Conservation (phyloP, 1,140 invertebrate genomes). For the Pseudomyrmex concolor region DNA sequence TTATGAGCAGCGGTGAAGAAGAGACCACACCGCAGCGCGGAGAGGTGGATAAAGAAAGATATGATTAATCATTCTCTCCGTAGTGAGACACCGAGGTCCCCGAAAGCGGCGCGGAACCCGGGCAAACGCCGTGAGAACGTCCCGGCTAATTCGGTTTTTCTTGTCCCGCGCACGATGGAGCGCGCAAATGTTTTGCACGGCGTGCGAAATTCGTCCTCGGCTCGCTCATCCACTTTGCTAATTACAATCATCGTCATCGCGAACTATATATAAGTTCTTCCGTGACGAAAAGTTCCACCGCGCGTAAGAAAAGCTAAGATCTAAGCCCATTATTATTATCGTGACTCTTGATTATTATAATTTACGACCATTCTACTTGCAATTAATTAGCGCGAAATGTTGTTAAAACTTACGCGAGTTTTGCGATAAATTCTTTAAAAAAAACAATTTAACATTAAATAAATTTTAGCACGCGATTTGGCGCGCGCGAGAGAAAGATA, state of each 20-base stretch:
- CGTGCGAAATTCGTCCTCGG: constrained; percentile 18
- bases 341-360: too few relatives aligned
- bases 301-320: not conserved
- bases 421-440: too few relatives aligned
- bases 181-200: constrained; percentile 39
- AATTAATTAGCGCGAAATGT: too few relatives aligned
- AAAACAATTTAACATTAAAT: not conserved
- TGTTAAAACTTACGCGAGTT: too few relatives aligned
- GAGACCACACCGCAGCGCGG: not conserved
- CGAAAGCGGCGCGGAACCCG: not conserved
- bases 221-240: constrained; percentile 48
- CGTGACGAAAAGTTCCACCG: not conserved
- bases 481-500: not conserved
- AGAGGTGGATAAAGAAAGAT: constrained; percentile 47
- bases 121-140: constrained; percentile 39
- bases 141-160: constrained; percentile 54
- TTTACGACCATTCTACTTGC: too few relatives aligned
- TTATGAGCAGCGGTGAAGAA: constrained; percentile 33
- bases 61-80: constrained; percentile 58
- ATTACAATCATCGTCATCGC: constrained; percentile 47
- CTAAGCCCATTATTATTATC: not conserved
- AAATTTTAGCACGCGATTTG: not conserved
- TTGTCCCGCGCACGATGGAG: not conserved
- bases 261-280: constrained; percentile 32
- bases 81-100: not conserved